Base-by-base conservation (phyloP, 1,140 invertebrate species). In the Drosophila gunungcola region DNA sequence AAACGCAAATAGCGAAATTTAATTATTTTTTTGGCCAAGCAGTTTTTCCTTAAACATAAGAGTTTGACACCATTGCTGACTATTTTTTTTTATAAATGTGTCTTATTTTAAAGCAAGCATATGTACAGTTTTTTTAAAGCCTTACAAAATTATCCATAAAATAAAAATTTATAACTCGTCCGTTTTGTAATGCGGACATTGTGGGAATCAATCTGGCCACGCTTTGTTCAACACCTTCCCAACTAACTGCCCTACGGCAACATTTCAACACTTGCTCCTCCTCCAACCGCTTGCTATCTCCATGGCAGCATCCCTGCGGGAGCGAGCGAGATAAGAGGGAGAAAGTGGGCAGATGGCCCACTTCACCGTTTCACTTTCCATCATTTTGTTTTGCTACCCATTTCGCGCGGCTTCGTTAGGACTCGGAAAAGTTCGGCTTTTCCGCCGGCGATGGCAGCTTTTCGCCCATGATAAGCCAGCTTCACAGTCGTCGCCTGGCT, bases 301-400 rank as follows among this genome's bases (percentile, higher is more conserved):
- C 72, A 43, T 60, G 48, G 60, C 73, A 78, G 55, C 82, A 81
- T 86, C 82, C 54, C 73, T 56, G 32, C 38, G 25, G 5, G 52
- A 39, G 29, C 53, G 16, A 42, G 16, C 27, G 46, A 21, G 46
- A 38, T n/a, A 7, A 3, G n/a, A 3, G n/a, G 11, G 7, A 36
- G 11, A 16, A 41, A 39, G 27, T 43, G 72, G 58, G 39, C 62
- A 25, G 38, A 56, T 29, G 72, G 46, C 49, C 62, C 29, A 54
- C 27, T 63, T 80, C 64, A 57, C 72, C 70, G 79, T 79, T 77
- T 77, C 79, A 89, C 53, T 83, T 80, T 80, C 72, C 68, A 54
- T 67, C 64, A 83, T 80, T 85, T 85, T 85, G 81, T 85, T 85
- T 85, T 85, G 81, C 81, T 85, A 60, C 61, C 63, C 60, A 51